Conservation (phyloP, 64 coral and sea anemone species). For the Orbicella faveolata region DNA sequence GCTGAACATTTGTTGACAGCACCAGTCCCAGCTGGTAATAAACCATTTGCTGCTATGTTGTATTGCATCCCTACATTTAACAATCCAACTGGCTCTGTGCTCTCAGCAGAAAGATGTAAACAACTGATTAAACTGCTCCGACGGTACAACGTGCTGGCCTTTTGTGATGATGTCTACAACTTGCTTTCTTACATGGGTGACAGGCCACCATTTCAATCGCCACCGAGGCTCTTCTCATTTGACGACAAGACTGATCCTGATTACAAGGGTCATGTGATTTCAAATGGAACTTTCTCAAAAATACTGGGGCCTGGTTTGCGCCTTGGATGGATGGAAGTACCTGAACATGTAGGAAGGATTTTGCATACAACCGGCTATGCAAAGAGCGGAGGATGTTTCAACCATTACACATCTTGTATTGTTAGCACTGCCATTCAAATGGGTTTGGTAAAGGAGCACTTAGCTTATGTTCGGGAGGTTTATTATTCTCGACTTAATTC, state of each 20-base stretch:
- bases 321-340: constrained; percentile 91
- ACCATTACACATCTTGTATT: constrained; percentile 83
- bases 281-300: constrained; percentile 91
- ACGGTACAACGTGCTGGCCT: constrained; percentile 70
- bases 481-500: constrained; percentile 58
- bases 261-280: constrained; percentile 93
- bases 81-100: constrained; percentile 74
- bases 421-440: constrained; percentile 66
- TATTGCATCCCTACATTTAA: constrained; percentile 87
- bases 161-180: constrained; percentile 98
- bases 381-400: constrained; percentile 76
- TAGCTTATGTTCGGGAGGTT: constrained; percentile 32
- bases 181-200: constrained; percentile 65
- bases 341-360: constrained; percentile 45
- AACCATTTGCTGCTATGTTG: constrained; percentile 65
- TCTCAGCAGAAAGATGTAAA: constrained; percentile 62
- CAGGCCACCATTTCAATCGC: constrained; percentile 13
- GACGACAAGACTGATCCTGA: constrained; percentile 76
- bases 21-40: constrained; percentile 44
- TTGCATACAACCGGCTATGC: constrained; percentile 47
- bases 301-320: constrained; percentile 80
- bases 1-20: constrained; percentile 28
- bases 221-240: constrained; percentile 76
- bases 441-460: constrained; percentile 69
- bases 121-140: constrained; percentile 70